Conservation (phyloP, 92 coral and sea anemone genomes). For the Actinernus sp. region DNA sequence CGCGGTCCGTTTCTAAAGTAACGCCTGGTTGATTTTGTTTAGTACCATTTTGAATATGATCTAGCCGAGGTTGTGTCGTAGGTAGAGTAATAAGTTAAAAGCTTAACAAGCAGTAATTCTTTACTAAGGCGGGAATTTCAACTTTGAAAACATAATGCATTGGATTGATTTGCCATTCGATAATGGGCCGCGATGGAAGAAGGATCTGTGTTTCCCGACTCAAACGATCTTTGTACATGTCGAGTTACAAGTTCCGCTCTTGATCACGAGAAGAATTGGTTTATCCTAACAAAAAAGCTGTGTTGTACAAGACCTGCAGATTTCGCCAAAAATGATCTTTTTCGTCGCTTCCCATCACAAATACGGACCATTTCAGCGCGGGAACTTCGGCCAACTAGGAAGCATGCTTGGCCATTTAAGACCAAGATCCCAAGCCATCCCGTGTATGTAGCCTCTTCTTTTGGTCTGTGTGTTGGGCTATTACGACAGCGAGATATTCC, state of each 20-base stretch:
- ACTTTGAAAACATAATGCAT: no score
- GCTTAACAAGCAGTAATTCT: no score
- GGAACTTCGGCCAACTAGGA: constrained; percentile 1
- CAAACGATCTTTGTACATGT: no score
- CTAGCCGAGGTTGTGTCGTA: no score
- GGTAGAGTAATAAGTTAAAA: no score
- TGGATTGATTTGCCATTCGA: no score
- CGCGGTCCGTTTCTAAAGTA: no score
- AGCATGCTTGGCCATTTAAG: background rate
- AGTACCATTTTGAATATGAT: no score
- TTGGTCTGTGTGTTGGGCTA: constrained; percentile 6
- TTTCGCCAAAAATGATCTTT: constrained; percentile 2
- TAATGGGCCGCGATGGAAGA: no score
- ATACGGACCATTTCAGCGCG: background rate
- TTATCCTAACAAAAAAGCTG: constrained; percentile 4
- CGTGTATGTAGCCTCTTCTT: background rate
- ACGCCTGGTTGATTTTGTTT: no score
- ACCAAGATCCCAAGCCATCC: background rate
- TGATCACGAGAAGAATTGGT: constrained; percentile 12
- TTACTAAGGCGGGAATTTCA: constrained; percentile 35
- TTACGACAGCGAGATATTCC: background rate
- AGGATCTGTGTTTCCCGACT: no score
- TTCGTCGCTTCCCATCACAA: background rate
- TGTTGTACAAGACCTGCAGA: constrained; percentile 7
- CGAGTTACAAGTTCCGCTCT: background rate